phyloP scores from a whole-genome alignment of 2,797 vertebrate species.

The Psittacula derbiana region DNA sequence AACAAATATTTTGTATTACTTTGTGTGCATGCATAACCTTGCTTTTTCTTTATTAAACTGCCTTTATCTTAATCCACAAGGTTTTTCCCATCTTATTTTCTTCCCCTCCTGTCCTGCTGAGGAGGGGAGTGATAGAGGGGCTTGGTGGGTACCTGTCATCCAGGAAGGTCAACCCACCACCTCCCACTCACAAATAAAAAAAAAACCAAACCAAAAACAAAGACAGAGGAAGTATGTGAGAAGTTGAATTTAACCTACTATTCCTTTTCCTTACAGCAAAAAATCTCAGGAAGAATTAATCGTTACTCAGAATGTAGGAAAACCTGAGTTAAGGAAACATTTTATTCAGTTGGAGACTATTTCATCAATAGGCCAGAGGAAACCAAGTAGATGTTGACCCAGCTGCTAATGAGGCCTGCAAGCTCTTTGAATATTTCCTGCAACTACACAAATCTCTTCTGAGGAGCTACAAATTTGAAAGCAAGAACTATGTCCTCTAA shows the following conservation, averaged over 20 bases:
- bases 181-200: accelerated
- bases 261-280: background rate
- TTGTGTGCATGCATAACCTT: background rate
- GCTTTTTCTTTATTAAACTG: background rate
- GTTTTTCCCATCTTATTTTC: background rate
- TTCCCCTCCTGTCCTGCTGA: background rate
- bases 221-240: background rate
- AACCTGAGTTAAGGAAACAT: background rate
- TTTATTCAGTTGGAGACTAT: background rate
- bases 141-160: background rate
- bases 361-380: background rate
- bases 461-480: background rate
- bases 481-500: background rate
- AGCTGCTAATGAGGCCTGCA: conserved; percentile 11
- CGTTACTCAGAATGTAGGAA: background rate
- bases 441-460: background rate
- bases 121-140: background rate
- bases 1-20: background rate
- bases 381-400: conserved; percentile 13
- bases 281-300: background rate
- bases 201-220: background rate
- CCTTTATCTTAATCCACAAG: background rate
- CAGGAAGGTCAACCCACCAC: background rate
- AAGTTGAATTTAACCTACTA: background rate
- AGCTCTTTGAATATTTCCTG: conserved; percentile 11